Conservation (phyloP, 2,113 vertebrate genomes). For the Salvelinus alpinus region DNA sequence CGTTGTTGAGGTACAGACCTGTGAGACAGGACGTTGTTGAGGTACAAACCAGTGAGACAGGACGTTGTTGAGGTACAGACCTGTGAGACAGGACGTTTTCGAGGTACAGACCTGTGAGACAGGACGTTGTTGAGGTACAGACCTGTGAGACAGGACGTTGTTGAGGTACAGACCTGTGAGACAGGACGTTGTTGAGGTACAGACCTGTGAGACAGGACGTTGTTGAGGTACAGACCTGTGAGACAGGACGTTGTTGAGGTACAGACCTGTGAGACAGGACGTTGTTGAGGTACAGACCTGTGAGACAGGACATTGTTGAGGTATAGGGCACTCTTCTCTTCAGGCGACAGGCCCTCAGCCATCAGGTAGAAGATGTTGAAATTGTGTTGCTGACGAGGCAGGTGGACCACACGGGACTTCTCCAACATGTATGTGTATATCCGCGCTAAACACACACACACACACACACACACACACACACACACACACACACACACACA, state of each 20-base stretch:
- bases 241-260: background rate
- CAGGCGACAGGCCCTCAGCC: conserved; percentile 85
- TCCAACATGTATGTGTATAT: conserved; percentile 88
- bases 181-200: background rate
- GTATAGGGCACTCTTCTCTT: conserved; percentile 83
- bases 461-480: background rate
- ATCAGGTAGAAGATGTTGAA: conserved; percentile 90
- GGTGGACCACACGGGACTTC: conserved; percentile 82
- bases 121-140: background rate
- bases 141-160: background rate
- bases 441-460: conserved; percentile 69
- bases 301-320: conserved; percentile 79
- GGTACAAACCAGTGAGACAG: background rate
- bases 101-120: background rate
- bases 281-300: conserved; percentile 64
- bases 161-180: background rate
- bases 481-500: background rate
- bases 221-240: conserved; percentile 37
- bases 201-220: background rate
- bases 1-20: background rate
- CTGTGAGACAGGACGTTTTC: background rate
- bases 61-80: background rate
- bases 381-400: conserved; percentile 80
- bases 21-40: no score
- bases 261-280: conserved; percentile 49